Evolutionary conservation across 2,113 vertebrate genomes (phyloP).

Genomic region (Xiphorhynchus elegans): DNA sequence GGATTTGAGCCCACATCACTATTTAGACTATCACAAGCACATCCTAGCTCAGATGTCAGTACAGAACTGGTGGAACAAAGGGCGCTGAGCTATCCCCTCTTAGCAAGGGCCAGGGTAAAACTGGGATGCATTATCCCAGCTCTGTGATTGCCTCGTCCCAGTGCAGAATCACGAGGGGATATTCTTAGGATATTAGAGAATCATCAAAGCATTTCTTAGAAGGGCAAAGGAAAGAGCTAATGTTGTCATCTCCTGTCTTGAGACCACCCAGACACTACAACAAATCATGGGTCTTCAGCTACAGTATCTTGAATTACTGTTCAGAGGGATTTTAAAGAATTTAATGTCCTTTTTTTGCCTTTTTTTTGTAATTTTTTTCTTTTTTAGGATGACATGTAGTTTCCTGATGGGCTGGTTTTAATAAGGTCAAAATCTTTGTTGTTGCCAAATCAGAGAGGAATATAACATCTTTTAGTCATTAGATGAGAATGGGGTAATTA

Average conservation of each 20-base stretch:
- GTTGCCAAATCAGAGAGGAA: constrained; percentile 68
- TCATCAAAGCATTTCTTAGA: constrained; percentile 69
- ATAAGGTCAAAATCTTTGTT: constrained; percentile 72
- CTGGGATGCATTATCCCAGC: constrained; percentile 33
- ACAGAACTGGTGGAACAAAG: constrained; percentile 38
- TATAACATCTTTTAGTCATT: constrained; percentile 76
- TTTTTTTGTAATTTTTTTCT: background rate
- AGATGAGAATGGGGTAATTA: constrained; percentile 67
- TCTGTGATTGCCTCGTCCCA: constrained; percentile 37
- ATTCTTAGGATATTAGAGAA: constrained; percentile 59
- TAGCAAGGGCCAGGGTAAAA: constrained; percentile 12
- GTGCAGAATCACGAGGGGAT: constrained; percentile 36
- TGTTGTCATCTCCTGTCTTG: constrained; percentile 55
- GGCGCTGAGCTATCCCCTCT: background rate
- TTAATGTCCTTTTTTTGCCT: background rate
- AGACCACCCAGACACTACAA: constrained; percentile 67
- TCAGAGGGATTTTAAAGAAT: constrained; percentile 54
- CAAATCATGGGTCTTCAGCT: constrained; percentile 51
- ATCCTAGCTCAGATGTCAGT: constrained; percentile 20
- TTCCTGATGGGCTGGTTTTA: constrained; percentile 75
- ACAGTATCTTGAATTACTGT: constrained; percentile 55
- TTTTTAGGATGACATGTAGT: constrained; percentile 54
- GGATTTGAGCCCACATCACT: constrained; percentile 7
- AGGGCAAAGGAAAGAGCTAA: constrained; percentile 54
- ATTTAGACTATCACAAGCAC: background rate